Percentiles rank a stretch among this genome's conserved stretches.
Conservation (phyloP, 2,113 vertebrate species). For the Notiomystis cincta region DNA sequence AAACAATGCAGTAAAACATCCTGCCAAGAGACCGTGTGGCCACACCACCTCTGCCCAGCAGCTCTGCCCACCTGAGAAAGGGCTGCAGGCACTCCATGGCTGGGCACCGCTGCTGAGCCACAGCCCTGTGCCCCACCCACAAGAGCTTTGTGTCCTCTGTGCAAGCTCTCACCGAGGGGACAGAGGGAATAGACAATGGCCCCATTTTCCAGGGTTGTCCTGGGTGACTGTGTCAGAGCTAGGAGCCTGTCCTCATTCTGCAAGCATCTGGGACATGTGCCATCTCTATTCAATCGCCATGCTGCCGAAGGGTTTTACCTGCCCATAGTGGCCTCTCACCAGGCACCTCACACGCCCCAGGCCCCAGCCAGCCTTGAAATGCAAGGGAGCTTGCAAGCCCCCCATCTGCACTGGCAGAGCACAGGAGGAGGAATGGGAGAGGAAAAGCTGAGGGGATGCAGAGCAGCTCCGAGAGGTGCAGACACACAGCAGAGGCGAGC, state of each 20-base stretch:
- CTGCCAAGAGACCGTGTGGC: neutral
- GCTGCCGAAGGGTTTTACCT: neutral
- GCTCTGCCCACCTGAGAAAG: neutral
- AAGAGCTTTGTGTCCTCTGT: neutral
- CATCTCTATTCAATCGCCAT: neutral
- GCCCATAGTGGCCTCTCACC: neutral
- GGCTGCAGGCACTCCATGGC: neutral
- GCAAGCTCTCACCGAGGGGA: neutral
- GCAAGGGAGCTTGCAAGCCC: neutral
- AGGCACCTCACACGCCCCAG: neutral
- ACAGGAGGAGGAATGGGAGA: neutral
- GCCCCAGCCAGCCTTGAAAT: neutral
- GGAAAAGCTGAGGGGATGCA: neutral
- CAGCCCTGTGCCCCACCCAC: neutral
- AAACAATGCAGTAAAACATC: neutral
- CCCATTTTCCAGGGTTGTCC: neutral
- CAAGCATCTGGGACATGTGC: neutral
- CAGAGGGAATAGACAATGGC: neutral
- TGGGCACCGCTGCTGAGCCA: neutral
- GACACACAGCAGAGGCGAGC: neutral
- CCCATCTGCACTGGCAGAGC: neutral
- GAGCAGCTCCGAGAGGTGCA: neutral
- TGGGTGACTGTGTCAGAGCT: neutral
- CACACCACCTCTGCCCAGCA: neutral
- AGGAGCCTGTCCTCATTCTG: slow-evolving; percentile 18